Percentiles rank a stretch among this genome's conserved stretches.
Evolutionary conservation across 1,140 invertebrate species (phyloP).

Genomic region (Vanessa tameamea): DNA sequence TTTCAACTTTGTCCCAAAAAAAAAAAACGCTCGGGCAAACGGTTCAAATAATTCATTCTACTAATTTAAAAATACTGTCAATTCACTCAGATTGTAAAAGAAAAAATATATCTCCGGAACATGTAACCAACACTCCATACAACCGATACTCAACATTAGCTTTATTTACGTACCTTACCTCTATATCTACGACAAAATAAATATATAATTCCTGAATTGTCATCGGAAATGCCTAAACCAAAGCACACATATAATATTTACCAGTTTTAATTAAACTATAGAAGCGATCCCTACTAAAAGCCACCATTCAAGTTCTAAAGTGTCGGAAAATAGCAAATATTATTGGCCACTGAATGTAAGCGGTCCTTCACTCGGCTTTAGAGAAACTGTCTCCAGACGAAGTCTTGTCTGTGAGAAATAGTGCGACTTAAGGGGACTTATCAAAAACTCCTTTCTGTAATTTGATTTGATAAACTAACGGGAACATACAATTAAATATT

Average conservation of each 20-base stretch:
- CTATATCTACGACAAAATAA: too few relatives aligned
- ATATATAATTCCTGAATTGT: too few relatives aligned
- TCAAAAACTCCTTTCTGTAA: constrained; percentile 41
- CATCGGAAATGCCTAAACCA: too few relatives aligned
- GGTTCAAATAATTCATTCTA: too few relatives aligned
- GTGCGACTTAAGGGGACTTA: constrained; percentile 46
- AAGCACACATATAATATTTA: too few relatives aligned
- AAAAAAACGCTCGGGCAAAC: background rate
- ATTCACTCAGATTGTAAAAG: too few relatives aligned
- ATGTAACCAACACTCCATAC: too few relatives aligned
- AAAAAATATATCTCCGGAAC: too few relatives aligned
- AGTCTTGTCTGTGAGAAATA: constrained; percentile 35
- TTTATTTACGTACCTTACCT: too few relatives aligned
- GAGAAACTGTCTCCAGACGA: constrained; percentile 33
- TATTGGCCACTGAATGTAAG: constrained; percentile 31
- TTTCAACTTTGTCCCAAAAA: background rate
- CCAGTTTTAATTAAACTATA: constrained; percentile 2
- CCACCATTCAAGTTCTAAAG: constrained; percentile 21
- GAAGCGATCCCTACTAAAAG: constrained; percentile 5
- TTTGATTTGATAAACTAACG: background rate
- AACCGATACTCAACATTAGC: too few relatives aligned
- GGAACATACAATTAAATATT: too few relatives aligned
- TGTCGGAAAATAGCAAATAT: constrained; percentile 31
- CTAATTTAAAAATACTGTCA: too few relatives aligned
- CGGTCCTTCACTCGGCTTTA: constrained; percentile 36